phyloP scores from a whole-genome alignment of 2,888 invertebrate species.

The Eilema caniola region DNA sequence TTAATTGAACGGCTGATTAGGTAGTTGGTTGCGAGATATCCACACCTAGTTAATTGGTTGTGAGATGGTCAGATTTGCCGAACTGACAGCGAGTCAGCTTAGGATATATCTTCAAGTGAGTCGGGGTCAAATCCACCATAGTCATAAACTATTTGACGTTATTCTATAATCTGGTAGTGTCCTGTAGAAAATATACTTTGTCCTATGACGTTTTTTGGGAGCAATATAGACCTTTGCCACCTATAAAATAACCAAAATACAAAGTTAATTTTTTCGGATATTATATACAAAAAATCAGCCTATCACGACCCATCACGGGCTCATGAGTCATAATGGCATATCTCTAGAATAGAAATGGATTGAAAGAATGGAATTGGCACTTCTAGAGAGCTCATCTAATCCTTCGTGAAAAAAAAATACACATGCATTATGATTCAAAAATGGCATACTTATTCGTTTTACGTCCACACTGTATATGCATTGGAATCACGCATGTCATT shows the following conservation, averaged over 20 bases:
- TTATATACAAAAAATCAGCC: not conserved
- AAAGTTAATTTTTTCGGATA: not conserved
- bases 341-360: not conserved
- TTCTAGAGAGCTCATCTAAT: not conserved
- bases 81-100: not conserved
- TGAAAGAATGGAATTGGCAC: not conserved
- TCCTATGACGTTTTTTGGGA: too few species aligned
- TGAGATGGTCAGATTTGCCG: not conserved
- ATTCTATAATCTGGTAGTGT: too few species aligned
- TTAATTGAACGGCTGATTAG: too few species aligned
- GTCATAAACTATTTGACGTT: too few species aligned
- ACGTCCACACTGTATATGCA: not conserved
- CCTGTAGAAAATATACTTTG: too few species aligned
- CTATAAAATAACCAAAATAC: not conserved
- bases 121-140: too few species aligned
- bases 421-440: not conserved
- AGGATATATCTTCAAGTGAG: not conserved
- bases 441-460: not conserved
- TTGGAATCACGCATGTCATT: slow-evolving; percentile 20
- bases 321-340: not conserved
- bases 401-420: not conserved
- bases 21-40: too few species aligned
- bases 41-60: not conserved
- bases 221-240: not conserved
- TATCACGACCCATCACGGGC: not conserved